Evolutionary conservation across 2,888 invertebrate species (phyloP).

Genomic region (Fissipunctia ypsillon): DNA sequence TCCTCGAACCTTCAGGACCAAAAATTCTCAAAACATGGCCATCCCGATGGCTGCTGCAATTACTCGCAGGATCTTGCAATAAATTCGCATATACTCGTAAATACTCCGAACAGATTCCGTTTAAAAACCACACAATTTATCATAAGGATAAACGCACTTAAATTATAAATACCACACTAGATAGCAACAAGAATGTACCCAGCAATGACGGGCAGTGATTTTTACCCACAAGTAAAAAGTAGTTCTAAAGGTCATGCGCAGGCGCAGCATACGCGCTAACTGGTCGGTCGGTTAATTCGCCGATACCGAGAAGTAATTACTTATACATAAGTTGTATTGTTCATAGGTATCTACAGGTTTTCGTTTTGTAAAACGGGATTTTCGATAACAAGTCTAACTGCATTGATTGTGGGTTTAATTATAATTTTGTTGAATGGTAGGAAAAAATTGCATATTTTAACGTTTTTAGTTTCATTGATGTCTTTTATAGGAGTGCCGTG

Average conservation of each 20-base stretch:
- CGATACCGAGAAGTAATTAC: conserved; percentile 57
- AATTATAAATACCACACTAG: conserved; percentile 23
- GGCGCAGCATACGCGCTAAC: conserved; percentile 41
- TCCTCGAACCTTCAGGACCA: too few species aligned
- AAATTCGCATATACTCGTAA: too few species aligned
- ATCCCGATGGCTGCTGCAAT: not conserved
- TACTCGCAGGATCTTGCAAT: not conserved
- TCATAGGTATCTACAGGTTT: conserved; percentile 27
- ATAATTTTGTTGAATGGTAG: conserved; percentile 3
- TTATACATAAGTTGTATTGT: conserved; percentile 53
- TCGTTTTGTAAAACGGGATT: conserved; percentile 55
- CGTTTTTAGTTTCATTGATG: conserved; percentile 30
- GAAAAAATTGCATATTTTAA: conserved; percentile 8
- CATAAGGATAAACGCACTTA: conserved; percentile 37
- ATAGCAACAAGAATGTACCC: conserved; percentile 51
- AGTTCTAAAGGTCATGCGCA: conserved; percentile 61
- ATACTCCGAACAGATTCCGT: conserved; percentile 15
- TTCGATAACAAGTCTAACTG: conserved; percentile 47
- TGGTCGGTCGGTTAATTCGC: conserved; percentile 58
- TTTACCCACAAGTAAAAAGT: conserved; percentile 62
- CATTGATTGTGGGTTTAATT: conserved; percentile 30
- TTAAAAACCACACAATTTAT: not conserved
- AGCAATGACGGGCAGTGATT: conserved; percentile 61
- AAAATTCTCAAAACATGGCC: not conserved
- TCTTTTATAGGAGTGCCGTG: not conserved